Base-by-base conservation (phyloP, 2,888 invertebrate genomes). In the Gnatocerus cornutus region DNA sequence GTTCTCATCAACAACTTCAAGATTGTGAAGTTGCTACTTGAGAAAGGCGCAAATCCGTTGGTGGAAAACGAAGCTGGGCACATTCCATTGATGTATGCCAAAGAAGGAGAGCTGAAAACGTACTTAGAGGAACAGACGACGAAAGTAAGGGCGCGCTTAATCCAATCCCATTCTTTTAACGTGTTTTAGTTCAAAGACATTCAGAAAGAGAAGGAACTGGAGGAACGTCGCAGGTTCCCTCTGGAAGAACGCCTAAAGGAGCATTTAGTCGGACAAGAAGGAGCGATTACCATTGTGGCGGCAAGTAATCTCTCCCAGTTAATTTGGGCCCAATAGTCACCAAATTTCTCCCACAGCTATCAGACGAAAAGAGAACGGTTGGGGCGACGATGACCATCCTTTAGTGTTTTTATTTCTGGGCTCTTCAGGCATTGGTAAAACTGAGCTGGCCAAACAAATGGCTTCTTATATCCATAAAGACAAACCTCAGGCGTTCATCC, bases 341-440 rank as follows among this genome's bases (percentile, higher is more conserved):
- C 9, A 12, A 13, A 6, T 46, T 46, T 16, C 1, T 8, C 16
- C 41, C 82, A 82, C 79, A 89, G 95, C 95, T 48, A 92, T 97
- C 62, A 87, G 96, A 68, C 87, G 97, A 73, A 96, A 96, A 85
- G 95, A 97, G 86, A 96, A 95, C 87, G 96, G 96, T 29, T 96
- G 96, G 96, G 91, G 91, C 58, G 96, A 97, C 84, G 96, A 95
- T 78, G 95, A 96, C 73, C 96, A 96, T 84, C 96, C 96, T 12
- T 87, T 97, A 27, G 96, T 97, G 10, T 96, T 97, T 82, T 88
- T 97, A 6, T 97, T 97, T 85, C 87, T 97, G 69, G 97, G 97
- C 53, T 95, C 95, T 58, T 96, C 96, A n/a, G 97, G 97, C 8
- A 96, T 97, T 81, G 97, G 97, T 61, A 97, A 97, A 88, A 97